Percentiles rank a stretch among this genome's conserved stretches.
Evolutionary conservation across 2,888 invertebrate genomes (phyloP).

Genomic region (Mactromeris polynyma): DNA sequence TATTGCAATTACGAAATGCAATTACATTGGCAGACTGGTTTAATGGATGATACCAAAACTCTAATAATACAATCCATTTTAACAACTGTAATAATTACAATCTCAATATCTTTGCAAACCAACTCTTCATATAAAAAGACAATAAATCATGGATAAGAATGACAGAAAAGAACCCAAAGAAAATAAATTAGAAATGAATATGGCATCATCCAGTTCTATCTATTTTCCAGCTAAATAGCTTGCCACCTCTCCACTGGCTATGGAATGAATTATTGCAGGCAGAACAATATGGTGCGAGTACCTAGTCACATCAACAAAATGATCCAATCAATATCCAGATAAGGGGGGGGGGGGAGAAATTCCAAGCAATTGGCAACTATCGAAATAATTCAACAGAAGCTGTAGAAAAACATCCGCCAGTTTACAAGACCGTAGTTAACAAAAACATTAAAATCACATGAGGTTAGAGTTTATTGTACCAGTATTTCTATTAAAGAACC

Average conservation of each 20-base stretch:
- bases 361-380: background rate
- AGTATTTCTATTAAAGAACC: too few relatives aligned
- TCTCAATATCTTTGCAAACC: background rate
- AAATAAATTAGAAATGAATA: slow-evolving; percentile 14
- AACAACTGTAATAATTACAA: slow-evolving; percentile 7
- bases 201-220: background rate
- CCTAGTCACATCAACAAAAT: background rate
- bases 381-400: background rate
- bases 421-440: too few relatives aligned
- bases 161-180: slow-evolving; percentile 12
- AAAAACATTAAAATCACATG: too few relatives aligned
- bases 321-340: background rate
- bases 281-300: slow-evolving; percentile 8
- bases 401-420: background rate
- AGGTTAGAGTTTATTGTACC: too few relatives aligned
- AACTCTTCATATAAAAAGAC: background rate
- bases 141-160: slow-evolving; percentile 7
- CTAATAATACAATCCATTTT: background rate
- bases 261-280: slow-evolving; percentile 1
- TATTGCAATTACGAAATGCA: background rate
- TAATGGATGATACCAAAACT: background rate
- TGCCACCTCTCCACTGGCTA: background rate
- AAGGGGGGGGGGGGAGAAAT: background rate
- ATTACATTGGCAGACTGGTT: background rate
- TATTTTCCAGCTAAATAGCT: slow-evolving; percentile 7